A percentile compares a stretch with the other conserved stretches of the same genome.
Conservation (phyloP, 2,797 vertebrate species). For the Nyctibius grandis region DNA sequence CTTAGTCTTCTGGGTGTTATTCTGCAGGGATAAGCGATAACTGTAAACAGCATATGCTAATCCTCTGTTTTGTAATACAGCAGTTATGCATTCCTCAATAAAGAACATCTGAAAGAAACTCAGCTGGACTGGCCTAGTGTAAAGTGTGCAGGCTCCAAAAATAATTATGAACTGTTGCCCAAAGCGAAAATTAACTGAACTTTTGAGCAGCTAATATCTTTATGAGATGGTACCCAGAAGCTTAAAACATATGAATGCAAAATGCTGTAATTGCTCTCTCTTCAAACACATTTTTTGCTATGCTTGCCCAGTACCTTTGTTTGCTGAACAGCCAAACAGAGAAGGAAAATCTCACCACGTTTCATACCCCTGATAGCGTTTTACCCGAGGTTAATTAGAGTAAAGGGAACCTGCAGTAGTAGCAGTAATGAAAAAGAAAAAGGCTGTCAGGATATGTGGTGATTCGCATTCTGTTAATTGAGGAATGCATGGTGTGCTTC, state of each 20-base stretch:
- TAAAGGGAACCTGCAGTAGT: neutral
- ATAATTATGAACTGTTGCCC: neutral
- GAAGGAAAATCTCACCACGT: neutral
- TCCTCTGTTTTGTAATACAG: neutral
- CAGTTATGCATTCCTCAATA: neutral
- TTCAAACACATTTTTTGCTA: neutral
- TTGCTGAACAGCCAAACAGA: neutral
- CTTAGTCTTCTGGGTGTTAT: neutral
- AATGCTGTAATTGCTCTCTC: neutral
- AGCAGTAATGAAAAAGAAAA: neutral
- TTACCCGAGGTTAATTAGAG: neutral
- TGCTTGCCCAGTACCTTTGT: neutral
- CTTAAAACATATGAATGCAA: neutral
- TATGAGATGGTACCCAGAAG: neutral
- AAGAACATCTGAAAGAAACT: neutral
- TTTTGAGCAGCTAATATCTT: neutral
- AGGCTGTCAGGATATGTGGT: neutral
- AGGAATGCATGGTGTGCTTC: neutral
- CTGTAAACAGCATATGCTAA: neutral
- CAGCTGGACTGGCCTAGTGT: neutral
- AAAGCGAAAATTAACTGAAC: neutral
- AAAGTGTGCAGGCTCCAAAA: neutral
- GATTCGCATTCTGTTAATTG: neutral
- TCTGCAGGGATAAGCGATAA: neutral
- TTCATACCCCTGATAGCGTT: neutral